Evolutionary conservation across 2,797 vertebrate species (phyloP).

Genomic region (Xerus rutilus): DNA sequence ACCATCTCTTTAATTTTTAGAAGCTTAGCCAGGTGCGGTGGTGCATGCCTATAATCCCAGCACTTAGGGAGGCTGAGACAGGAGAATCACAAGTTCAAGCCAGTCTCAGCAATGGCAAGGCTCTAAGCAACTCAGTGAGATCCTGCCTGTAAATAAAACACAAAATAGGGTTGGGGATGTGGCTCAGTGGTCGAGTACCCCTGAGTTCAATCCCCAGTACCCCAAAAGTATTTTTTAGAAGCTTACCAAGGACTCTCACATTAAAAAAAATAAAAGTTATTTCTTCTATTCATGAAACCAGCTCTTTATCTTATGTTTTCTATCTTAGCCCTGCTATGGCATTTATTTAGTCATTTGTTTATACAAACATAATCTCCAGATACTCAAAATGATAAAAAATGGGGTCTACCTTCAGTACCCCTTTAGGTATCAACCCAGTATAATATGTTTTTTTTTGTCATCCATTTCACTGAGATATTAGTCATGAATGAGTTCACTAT

Average conservation of each 20-base stretch:
- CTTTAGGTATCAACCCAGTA: not conserved
- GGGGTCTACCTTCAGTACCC: rapidly evolving
- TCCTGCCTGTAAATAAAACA: too few species aligned
- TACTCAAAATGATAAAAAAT: not conserved
- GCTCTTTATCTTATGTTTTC: not conserved
- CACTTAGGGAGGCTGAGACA: too few species aligned
- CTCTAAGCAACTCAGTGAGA: too few species aligned
- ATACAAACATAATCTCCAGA: not conserved
- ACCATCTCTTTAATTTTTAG: not conserved
- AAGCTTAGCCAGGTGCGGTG: not conserved
- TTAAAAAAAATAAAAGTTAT: not conserved
- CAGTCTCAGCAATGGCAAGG: too few species aligned
- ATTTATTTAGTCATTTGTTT: not conserved
- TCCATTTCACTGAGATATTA: not conserved
- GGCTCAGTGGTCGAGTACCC: too few species aligned
- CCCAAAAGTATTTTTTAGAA: not conserved
- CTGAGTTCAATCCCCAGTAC: too few species aligned
- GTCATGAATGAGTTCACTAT: not conserved
- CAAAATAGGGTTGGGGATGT: too few species aligned
- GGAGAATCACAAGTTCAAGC: too few species aligned
- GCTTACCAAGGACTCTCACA: not conserved
- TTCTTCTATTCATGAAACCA: not conserved
- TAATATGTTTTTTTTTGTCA: not conserved
- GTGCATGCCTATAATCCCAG: too few species aligned
- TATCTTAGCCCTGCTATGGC: not conserved